Evolutionary conservation across 1,140 invertebrate species (phyloP), one percentile per base, ranked within the genome.

Genomic region (Leptopilina clavipes): DNA sequence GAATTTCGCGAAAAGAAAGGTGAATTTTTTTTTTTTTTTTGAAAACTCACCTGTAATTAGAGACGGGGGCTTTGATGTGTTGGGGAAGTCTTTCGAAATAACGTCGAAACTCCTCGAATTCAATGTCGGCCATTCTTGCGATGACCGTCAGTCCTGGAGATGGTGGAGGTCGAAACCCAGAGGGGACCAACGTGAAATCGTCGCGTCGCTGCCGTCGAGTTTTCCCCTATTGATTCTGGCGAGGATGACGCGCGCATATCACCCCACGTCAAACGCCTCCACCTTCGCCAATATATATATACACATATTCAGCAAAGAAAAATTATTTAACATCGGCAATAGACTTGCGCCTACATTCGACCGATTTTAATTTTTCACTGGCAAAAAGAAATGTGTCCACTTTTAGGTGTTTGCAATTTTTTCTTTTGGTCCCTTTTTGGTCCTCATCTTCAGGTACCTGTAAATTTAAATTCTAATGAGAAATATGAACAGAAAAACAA

Each of bases 91-190:
- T 93, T 81, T 96, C 96, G 90, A 97, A 97, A 87, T 94, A 94
- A 81, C 95, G 93, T 79, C 94, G 94, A 91, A 97, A 97, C 93
- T 97, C 95, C 90, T 97, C 96, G 91, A 97, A 97, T 89, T 97
- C 96, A 85, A 93, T 95, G 92, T 97, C 96, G 82, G 95, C 96
- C 96, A 97, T 97, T 90, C 81, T 85, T 72, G 73, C 17, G 82
- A 79, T 83, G 76, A 76, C 77, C 73, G 80, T 79, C 76, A 73
- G 77, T 76, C 79, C 77, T 76, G 70, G 48, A 75, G 59, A 76
- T 74, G 73, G 79, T 83, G 79, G 80, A 78, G 81, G 77, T 78
- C 73, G 83, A 80, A 77, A 76, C 73, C 79, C 81, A 75, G 77
- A 81, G 78, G 74, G 77, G 71, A 56, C 74, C 79, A 76, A 56